These are phyloP conservation scores for Netelia inedita DNA, from an alignment of 2,888 invertebrate genomes.

Conservation along the genomic window DNA sequence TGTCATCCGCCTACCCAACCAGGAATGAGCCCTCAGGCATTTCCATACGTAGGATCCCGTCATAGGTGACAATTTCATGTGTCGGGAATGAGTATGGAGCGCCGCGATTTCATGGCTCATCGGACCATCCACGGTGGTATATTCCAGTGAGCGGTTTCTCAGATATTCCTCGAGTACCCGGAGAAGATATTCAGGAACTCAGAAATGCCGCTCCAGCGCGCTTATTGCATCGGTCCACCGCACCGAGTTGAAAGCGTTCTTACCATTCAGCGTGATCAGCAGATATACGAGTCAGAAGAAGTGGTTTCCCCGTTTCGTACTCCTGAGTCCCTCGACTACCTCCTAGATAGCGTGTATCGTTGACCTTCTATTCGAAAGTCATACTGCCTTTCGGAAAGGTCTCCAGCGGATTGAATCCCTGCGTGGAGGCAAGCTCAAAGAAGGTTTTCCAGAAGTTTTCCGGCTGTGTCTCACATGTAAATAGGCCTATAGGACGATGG, in stretches of 20 bases:
- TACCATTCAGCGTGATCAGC: no score
- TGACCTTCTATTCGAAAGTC: conserved; percentile 63
- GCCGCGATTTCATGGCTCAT: conserved; percentile 43
- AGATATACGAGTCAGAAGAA: no score
- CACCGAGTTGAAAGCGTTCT: no score
- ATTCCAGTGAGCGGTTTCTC: conserved; percentile 34
- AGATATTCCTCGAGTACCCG: conserved; percentile 35
- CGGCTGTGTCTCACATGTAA: conserved; percentile 61
- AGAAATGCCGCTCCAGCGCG: conserved; percentile 50
- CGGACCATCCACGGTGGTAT: conserved; percentile 43
- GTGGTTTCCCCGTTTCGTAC: not conserved
- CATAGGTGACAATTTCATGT: conserved; percentile 25
- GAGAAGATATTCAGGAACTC: conserved; percentile 9
- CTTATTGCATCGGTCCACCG: conserved; percentile 60
- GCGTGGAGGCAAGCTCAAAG: no score
- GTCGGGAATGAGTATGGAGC: conserved; percentile 61
- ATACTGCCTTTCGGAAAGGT: no score
- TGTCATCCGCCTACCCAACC: conserved; percentile 54
- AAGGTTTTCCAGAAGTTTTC: conserved; percentile 69
- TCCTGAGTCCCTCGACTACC: conserved; percentile 52
- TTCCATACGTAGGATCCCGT: conserved; percentile 49
- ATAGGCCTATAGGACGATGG: conserved; percentile 63
- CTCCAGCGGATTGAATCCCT: no score
- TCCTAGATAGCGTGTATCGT: conserved; percentile 64
- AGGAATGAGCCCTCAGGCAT: conserved; percentile 31